A percentile compares a stretch with the other conserved stretches of the same genome.
Conservation (phyloP, 1,140 invertebrate species). For the Chionoecetes opilio region DNA sequence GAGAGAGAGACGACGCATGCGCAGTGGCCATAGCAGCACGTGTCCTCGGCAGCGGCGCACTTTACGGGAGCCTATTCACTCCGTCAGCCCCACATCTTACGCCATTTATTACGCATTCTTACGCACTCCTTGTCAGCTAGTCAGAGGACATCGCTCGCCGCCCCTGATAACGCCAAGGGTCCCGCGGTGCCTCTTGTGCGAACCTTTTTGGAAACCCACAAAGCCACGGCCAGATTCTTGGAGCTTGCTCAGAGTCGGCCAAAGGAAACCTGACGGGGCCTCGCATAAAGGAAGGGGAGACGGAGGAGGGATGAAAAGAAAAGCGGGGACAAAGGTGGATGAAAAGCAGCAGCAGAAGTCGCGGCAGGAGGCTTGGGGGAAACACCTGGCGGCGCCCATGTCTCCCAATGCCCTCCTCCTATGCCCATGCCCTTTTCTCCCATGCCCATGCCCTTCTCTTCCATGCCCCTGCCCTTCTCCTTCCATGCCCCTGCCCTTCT, state of each 20-base stretch:
- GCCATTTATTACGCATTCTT: constrained; percentile 77
- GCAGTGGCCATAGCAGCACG: constrained; percentile 70
- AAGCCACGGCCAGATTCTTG: constrained; percentile 54
- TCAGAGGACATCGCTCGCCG: constrained; percentile 66
- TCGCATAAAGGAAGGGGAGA: constrained; percentile 67
- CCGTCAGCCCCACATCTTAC: constrained; percentile 73
- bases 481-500: background rate
- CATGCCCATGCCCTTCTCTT: background rate
- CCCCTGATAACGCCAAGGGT: background rate
- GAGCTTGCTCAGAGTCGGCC: constrained; percentile 44
- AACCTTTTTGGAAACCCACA: constrained; percentile 67
- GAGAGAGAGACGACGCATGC: constrained; percentile 60
- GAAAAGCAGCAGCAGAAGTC: constrained; percentile 74
- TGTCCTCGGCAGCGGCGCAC: constrained; percentile 69
- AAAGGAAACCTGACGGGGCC: constrained; percentile 74
- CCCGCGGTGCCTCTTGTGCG: constrained; percentile 39
- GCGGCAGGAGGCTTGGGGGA: constrained; percentile 68
- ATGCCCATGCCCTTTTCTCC: background rate
- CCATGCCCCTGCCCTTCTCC: background rate
- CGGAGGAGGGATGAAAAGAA: constrained; percentile 69
- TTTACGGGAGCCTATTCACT: constrained; percentile 73
- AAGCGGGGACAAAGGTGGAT: constrained; percentile 61
- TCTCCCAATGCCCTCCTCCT: background rate
- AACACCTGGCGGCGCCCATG: constrained; percentile 61
- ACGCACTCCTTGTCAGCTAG: constrained; percentile 73